phyloP scores from a whole-genome alignment of 92 coral and sea anemone genomes.

The Paragorgia papillata region DNA sequence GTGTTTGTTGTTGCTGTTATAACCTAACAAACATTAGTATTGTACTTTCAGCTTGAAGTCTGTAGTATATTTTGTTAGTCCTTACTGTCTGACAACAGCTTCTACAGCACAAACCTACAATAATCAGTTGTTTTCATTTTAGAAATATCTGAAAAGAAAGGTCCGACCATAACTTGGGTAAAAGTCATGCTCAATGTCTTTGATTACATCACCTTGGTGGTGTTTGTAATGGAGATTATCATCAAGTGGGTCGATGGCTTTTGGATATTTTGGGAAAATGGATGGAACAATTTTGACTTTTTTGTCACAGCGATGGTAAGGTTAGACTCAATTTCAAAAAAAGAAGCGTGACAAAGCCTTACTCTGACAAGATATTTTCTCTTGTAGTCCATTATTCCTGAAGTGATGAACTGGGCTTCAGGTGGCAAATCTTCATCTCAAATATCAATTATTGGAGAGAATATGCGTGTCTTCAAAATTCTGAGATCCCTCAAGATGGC shows the following conservation, averaged over 20 bases:
- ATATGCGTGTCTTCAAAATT: conserved; percentile 91
- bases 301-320: conserved; percentile 94
- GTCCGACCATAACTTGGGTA: conserved; percentile 67
- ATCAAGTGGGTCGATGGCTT: conserved; percentile 98
- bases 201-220: conserved; percentile 86
- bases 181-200: conserved; percentile 82
- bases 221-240: conserved; percentile 91
- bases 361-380: not conserved
- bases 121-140: not conserved
- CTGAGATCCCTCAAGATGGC: conserved; percentile 92
- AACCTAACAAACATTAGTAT: too few relatives aligned
- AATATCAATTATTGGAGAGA: conserved; percentile 91
- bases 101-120: too few relatives aligned
- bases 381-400: conserved; percentile 91
- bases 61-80: too few relatives aligned
- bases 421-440: conserved; percentile 76
- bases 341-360: too few relatives aligned
- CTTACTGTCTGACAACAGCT: too few relatives aligned
- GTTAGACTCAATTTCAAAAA: not conserved
- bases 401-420: conserved; percentile 77
- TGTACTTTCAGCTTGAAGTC: too few relatives aligned
- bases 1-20: too few relatives aligned
- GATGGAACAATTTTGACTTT: conserved; percentile 98
- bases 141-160: conserved; percentile 82
- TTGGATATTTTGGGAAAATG: conserved; percentile 96